These are phyloP conservation scores for Eutrigla gurnardus DNA, from an alignment of 2,797 vertebrate genomes.

Conservation along the genomic window DNA sequence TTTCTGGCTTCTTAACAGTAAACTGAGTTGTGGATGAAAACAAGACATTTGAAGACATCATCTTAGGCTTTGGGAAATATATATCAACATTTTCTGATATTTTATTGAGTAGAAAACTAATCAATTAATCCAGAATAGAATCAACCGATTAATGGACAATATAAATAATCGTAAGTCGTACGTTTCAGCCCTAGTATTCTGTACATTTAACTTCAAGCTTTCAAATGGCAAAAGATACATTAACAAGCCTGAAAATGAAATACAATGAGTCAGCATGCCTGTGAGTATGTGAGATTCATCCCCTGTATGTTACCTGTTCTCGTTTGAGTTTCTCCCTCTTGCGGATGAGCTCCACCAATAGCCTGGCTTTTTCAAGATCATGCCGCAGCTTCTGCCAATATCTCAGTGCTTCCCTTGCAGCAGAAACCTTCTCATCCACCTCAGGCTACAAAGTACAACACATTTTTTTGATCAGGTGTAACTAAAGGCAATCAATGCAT, in stretches of 20 bases:
- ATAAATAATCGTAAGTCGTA: neutral
- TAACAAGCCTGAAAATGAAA: neutral
- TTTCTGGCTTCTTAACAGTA: neutral
- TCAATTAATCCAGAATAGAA: neutral
- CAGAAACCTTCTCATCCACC: slow-evolving; percentile 89
- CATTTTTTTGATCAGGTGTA: neutral
- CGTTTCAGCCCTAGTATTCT: neutral
- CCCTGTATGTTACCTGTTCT: slow-evolving; percentile 86
- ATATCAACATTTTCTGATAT: neutral
- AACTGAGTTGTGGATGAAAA: neutral
- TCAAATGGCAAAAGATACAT: neutral
- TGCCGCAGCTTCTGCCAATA: slow-evolving; percentile 99
- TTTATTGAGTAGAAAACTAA: no score
- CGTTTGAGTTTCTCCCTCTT: slow-evolving; percentile 85
- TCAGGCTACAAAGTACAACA: slow-evolving; percentile 83
- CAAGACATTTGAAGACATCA: neutral
- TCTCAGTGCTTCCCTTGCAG: slow-evolving; percentile 93
- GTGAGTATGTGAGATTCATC: neutral
- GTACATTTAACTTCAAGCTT: neutral
- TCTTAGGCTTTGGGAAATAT: neutral
- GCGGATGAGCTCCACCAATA: slow-evolving; percentile 95
- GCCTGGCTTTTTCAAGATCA: slow-evolving; percentile 94
- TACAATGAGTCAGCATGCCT: neutral
- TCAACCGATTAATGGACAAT: neutral
- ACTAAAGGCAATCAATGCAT: neutral